Evolutionary conservation across 53 echinoderm and acorn worm species (phyloP), one percentile per base, ranked within the genome.

Genomic region (Astropecten irregularis): DNA sequence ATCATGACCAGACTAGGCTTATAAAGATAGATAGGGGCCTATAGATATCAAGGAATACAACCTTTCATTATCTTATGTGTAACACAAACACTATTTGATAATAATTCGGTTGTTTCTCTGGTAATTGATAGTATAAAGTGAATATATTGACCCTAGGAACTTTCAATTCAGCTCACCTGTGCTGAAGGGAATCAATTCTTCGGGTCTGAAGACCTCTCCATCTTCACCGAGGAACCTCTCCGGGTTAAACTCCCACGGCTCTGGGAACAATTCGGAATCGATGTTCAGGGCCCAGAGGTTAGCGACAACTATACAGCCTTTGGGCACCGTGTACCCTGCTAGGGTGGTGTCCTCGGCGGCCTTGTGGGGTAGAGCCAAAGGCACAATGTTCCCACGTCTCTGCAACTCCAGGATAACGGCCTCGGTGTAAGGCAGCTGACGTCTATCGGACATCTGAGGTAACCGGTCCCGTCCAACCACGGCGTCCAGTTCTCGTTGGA

Each of bases 111-210:
- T n/a, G n/a, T n/a, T n/a, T n/a, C n/a, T n/a, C n/a, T n/a, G n/a
- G n/a, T n/a, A n/a, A n/a, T n/a, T n/a, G n/a, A n/a, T n/a, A n/a
- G n/a, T n/a, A n/a, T n/a, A n/a, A n/a, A n/a, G n/a, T n/a, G n/a
- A n/a, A n/a, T n/a, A n/a, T n/a, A n/a, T n/a, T n/a, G n/a, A n/a
- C n/a, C n/a, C n/a, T n/a, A n/a, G n/a, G n/a, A n/a, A n/a, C n/a
- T n/a, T n/a, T n/a, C n/a, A n/a, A n/a, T n/a, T n/a, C n/a, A 69
- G 50, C 86, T 66, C 34, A 92, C 92, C 92, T 20, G 63, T 85
- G 49, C 92, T 86, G 62, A 92, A 92, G 26, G 92, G 92, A 20
- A 92, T 92, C 18, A 86, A 48, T 56, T 86, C 86, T n/a, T 89
- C 89, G 21, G 73, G 86, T 51, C 73, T 73, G 7, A 63, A 28